These are phyloP conservation scores for Oreortyx pictus DNA, from an alignment of 2,797 vertebrate species.

Conservation along the genomic window DNA sequence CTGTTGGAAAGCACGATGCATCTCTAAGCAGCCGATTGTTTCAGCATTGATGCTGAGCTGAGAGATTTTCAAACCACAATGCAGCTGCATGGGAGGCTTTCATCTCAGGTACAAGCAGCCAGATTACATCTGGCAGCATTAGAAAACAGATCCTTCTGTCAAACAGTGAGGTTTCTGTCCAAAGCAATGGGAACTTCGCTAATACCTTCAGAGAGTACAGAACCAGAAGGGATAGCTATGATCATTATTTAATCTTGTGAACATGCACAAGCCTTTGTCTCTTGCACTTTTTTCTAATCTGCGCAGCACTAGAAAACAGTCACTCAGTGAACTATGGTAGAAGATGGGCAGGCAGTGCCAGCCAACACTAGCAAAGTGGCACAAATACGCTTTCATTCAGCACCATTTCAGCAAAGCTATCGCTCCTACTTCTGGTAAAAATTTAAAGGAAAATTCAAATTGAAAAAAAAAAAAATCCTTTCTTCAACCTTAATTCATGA, in stretches of 20 bases:
- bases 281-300: neutral
- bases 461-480: neutral
- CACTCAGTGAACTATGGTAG: neutral
- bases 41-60: neutral
- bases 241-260: constrained; percentile 25
- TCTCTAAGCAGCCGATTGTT: constrained; percentile 11
- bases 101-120: constrained; percentile 13
- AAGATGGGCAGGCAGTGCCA: neutral
- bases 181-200: neutral
- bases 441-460: neutral
- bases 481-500: neutral
- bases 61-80: neutral
- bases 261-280: neutral
- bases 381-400: neutral
- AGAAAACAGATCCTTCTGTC: neutral
- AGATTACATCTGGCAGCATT: constrained; percentile 20
- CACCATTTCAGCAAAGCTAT: neutral
- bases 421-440: neutral
- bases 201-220: constrained; percentile 27
- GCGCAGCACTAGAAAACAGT: neutral
- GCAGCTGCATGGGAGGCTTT: constrained; percentile 19
- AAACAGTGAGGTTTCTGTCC: neutral
- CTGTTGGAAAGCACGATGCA: neutral
- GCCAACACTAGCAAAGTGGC: neutral
- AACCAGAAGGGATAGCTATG: neutral